phyloP scores from a whole-genome alignment of 2,113 vertebrate genomes.

The Aix galericulata region DNA sequence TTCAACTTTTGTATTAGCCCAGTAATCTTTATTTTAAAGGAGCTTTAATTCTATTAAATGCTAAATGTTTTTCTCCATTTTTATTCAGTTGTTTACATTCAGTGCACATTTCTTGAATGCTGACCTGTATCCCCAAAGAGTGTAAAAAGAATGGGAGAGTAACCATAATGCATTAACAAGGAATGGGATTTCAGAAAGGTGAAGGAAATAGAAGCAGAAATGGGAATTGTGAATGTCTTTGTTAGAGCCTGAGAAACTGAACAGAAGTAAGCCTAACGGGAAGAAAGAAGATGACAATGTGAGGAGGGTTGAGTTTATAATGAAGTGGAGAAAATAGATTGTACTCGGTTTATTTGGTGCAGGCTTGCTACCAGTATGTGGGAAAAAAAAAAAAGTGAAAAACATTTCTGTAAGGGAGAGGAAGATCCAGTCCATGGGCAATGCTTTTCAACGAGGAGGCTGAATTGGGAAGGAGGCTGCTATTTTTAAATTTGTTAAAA shows the following conservation, averaged over 20 bases:
- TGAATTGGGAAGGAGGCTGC: background rate
- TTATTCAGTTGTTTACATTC: background rate
- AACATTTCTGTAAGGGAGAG: background rate
- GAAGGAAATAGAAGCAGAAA: background rate
- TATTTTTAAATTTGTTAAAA: background rate
- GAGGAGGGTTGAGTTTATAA: background rate
- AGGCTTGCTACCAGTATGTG: background rate
- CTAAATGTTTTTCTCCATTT: background rate
- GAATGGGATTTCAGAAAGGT: background rate
- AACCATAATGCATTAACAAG: background rate
- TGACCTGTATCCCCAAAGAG: background rate
- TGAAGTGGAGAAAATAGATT: background rate
- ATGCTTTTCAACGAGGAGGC: background rate
- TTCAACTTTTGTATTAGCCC: background rate
- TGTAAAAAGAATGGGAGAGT: background rate
- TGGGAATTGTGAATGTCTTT: background rate
- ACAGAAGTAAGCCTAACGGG: background rate
- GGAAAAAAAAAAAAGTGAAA: background rate
- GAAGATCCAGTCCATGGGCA: too few relatives aligned
- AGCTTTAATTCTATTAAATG: background rate
- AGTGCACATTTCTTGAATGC: background rate
- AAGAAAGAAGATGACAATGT: accelerated
- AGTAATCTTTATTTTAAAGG: background rate
- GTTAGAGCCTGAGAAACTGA: background rate
- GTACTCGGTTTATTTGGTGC: background rate